Evolutionary conservation across 2,888 invertebrate genomes (phyloP).

Genomic region (Lamellibrachia satsuma): DNA sequence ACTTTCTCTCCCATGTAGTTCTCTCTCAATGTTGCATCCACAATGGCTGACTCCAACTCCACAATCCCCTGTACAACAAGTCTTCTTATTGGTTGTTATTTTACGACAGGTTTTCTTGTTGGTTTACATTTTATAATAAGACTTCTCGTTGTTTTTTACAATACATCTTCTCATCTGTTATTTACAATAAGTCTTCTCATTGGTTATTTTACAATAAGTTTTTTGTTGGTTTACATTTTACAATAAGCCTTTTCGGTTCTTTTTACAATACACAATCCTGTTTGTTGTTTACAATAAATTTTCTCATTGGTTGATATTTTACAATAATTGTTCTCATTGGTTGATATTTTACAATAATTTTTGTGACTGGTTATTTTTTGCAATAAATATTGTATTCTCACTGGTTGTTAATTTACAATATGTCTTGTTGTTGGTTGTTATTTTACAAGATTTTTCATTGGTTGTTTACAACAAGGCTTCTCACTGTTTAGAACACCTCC

Average conservation of each 20-base stretch:
- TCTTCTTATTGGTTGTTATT: conserved; percentile 47
- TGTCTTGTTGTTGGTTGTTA: too few relatives aligned
- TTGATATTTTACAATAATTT: not conserved
- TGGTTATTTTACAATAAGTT: not conserved
- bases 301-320: conserved; percentile 46
- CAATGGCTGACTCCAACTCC: conserved; percentile 48
- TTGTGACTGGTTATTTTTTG: not conserved
- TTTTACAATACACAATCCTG: not conserved
- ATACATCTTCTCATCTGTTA: not conserved
- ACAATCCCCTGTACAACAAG: conserved; percentile 54
- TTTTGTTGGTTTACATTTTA: not conserved
- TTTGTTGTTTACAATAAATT: not conserved
- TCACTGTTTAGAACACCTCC: too few relatives aligned
- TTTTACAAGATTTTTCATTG: not conserved
- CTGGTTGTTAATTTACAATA: too few relatives aligned
- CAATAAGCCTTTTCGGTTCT: not conserved
- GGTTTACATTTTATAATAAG: not conserved
- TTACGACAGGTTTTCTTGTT: not conserved
- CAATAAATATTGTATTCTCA: too few relatives aligned
- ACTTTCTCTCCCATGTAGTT: conserved; percentile 44
- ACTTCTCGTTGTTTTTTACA: not conserved
- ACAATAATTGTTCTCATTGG: not conserved
- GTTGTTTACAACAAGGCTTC: not conserved
- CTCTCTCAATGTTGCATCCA: conserved; percentile 40
- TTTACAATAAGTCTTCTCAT: not conserved